Base-by-base conservation (phyloP, 2,113 vertebrate species). In the Myocastor coypus region DNA sequence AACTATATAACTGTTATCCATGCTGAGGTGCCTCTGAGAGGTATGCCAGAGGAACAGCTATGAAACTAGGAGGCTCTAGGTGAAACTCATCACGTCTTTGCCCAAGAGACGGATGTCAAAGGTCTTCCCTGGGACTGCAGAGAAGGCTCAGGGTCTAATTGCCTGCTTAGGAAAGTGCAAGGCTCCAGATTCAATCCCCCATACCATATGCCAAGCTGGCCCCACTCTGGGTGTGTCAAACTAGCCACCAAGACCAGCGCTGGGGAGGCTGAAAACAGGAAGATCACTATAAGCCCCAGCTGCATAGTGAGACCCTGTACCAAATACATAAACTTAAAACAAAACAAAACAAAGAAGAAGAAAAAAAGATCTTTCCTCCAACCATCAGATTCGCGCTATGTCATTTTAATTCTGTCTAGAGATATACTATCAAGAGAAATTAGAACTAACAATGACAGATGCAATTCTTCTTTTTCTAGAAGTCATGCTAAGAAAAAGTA, bases 361-460 rank as follows among this genome's bases (percentile, higher is more conserved):
- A 57, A 57, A 19, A 57, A 57, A 57, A 5, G 4, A 57, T 57
- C 55, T 57, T 57, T 16, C 55, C 55, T 83, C 75, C 69, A 77
- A 66, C 37, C 63, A 52, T 87, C 68, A 94, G 63, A 91, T 94
- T 89, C 95, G 34, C 61, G 85, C 50, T 63, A 37, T 28, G 37
- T 24, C 68, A 80, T 94, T 75, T 80, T 83, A 80, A 42, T 92
- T 89, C 42, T 52, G n/a, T 71, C 34, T 78, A 77, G 69, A 82
- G 57, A 24, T 80, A 8, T 24, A 66, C 12, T 77, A 71, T 26
- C 68, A 93, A 59, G 20, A 85, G 66, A 92, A 92, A 94, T 5
- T 5, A 66, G 17, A 87, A 90, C 28, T n/a, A 42, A 55, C 37
- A 88, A 40, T 14, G 30, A 84, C 20, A 87, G n/a, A 32, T n/a